A percentile compares a stretch with the other conserved stretches of the same genome.
Conservation (phyloP, 2,888 invertebrate species). For the Callinectes sapidus region DNA sequence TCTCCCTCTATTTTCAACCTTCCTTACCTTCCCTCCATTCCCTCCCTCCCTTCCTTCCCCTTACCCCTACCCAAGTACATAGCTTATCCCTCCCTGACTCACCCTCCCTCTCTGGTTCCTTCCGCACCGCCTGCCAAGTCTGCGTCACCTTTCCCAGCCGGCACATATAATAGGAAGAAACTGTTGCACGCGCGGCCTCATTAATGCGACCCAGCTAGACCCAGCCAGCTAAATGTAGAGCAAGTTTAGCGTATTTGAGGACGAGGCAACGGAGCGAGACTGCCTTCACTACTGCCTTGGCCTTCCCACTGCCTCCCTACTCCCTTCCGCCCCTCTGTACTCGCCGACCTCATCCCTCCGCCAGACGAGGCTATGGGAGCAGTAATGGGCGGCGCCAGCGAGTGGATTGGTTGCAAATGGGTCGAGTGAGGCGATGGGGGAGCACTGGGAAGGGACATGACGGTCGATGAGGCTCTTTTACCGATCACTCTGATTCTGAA, state of each 20-base stretch:
- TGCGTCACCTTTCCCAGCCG: not conserved
- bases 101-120: not conserved
- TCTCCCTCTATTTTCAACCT: not conserved
- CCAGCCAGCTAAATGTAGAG: slow-evolving; percentile 3
- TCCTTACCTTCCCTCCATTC: too few species aligned
- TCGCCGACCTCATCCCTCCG: not conserved
- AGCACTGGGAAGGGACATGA: not conserved
- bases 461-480: too few species aligned
- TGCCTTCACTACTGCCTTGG: not conserved
- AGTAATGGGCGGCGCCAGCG: not conserved
- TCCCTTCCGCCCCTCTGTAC: not conserved
- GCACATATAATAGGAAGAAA: not conserved
- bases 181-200: not conserved
- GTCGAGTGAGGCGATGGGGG: not conserved
- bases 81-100: too few species aligned
- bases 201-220: not conserved
- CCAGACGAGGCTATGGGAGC: not conserved
- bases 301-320: not conserved
- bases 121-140: not conserved
- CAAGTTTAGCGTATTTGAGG: not conserved
- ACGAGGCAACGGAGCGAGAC: not conserved
- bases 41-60: too few species aligned
- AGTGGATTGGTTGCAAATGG: not conserved
- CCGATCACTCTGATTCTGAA: too few species aligned
- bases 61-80: too few species aligned